Conservation (phyloP, 2,797 vertebrate genomes). For the Coracias cyanogaster region DNA sequence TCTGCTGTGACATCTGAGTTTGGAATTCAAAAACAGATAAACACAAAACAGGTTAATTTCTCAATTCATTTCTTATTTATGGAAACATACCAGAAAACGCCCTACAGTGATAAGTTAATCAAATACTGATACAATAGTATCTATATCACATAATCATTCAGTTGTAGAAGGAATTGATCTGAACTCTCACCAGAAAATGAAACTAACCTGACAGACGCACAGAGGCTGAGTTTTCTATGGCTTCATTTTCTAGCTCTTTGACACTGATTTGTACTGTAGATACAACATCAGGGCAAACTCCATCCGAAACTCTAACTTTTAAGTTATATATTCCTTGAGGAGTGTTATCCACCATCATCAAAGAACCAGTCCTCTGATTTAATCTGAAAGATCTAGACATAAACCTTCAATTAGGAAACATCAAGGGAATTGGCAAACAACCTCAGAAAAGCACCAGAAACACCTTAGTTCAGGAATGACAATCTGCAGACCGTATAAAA, state of each 20-base stretch:
- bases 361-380: slow-evolving; percentile 88
- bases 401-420: not conserved
- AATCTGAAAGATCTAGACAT: slow-evolving; percentile 86
- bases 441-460: not conserved
- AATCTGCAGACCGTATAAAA: not conserved
- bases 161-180: not conserved
- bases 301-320: slow-evolving; percentile 88
- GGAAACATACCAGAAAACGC: not conserved
- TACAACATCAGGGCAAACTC: slow-evolving; percentile 89
- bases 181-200: not conserved
- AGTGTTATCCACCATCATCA: slow-evolving; percentile 88
- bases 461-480: not conserved
- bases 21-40: slow-evolving; percentile 12
- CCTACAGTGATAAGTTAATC: not conserved
- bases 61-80: not conserved
- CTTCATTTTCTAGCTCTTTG: slow-evolving; percentile 86
- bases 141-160: not conserved
- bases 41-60: not conserved
- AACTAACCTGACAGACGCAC: slow-evolving; percentile 86
- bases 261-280: slow-evolving; percentile 85
- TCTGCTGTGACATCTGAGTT: slow-evolving; percentile 83
- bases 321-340: slow-evolving; percentile 85
- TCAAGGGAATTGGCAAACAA: not conserved
- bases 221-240: slow-evolving; percentile 87
- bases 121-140: not conserved